Evolutionary conservation across 1,140 invertebrate genomes (phyloP), one percentile per base, ranked within the genome.

Genomic region (Trichomalopsis sarcophagae): DNA sequence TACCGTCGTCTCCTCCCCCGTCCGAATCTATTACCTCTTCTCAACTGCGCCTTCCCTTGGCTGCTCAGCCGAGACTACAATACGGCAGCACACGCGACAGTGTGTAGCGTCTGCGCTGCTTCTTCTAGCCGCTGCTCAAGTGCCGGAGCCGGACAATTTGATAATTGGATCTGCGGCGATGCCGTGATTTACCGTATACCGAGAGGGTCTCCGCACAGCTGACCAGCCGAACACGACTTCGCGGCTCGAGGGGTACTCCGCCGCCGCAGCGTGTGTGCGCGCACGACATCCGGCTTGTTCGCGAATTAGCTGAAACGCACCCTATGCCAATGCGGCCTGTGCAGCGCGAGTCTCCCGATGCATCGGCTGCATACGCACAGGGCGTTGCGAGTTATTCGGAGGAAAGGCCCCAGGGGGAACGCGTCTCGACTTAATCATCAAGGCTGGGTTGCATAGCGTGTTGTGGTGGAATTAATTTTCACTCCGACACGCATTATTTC

Each of bases 81-180:
- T 21, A 77, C n/a, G 17, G 13, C 10, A 27, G 4, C 55, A 55
- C n/a, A 55, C 33, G 33, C 33, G 33, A 36, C 33, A 36, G 5
- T 36, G 40, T 11, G 40, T 11, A 27, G 36, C 21, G 36, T 27
- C 69, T 33, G 27, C 69, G 14, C 21, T 9, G 40, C n/a, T 44
- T 81, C 79, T 81, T 81, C 79, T 68, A 14, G 44, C n/a, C 68
- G 27, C 68, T 62, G 33, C 62, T 66, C 68, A 30, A 76, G 10
- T 44, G 21, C 30, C 33, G 44, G 77, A 55, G 88, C 87, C 85
- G 91, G 90, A 91, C 91, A 91, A 92, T 92, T 91, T 91, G 91
- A 91, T 92, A 92, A 92, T 92, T 92, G 90, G 89, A 91, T 91
- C 88, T 89, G 88, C 86, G 90, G 87, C 87, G 86, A 79, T 50